phyloP scores from a whole-genome alignment of 2,113 vertebrate genomes.

The Desmodus rotundus region DNA sequence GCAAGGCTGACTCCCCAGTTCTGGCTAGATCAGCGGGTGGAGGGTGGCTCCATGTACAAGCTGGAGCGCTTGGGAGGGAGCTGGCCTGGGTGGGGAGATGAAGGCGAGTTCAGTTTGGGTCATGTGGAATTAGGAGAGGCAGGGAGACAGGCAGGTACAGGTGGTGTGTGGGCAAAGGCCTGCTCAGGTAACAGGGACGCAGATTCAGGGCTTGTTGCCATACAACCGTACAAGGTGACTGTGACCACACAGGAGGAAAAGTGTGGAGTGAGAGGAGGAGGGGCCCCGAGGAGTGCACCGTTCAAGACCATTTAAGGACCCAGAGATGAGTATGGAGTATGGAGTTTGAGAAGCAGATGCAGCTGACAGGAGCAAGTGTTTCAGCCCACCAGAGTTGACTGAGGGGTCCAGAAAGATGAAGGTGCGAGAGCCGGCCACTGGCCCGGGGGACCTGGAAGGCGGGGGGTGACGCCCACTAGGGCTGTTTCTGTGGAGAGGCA shows the following conservation, averaged over 20 bases:
- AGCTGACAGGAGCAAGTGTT: background rate
- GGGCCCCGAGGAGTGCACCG: background rate
- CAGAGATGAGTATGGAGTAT: background rate
- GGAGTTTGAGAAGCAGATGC: background rate
- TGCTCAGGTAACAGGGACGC: rapidly evolving
- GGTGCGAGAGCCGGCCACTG: background rate
- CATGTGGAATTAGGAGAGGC: background rate
- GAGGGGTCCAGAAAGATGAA: background rate
- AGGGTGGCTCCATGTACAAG: background rate
- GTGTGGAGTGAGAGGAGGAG: background rate
- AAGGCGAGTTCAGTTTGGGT: background rate
- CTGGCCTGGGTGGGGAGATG: rapidly evolving
- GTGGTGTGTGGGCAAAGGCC: background rate
- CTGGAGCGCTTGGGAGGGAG: too few species aligned
- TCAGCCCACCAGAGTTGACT: background rate
- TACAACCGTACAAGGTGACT: rapidly evolving
- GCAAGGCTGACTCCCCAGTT: too few species aligned
- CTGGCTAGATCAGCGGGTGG: too few species aligned
- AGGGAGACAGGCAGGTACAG: background rate
- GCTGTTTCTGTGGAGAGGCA: background rate
- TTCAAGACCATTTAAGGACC: background rate
- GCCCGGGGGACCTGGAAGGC: background rate
- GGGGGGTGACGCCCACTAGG: background rate
- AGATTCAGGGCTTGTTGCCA: background rate
- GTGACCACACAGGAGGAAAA: too few species aligned